Base-by-base conservation (phyloP, 1,140 invertebrate species). In the Metopolophium dirhodum region DNA sequence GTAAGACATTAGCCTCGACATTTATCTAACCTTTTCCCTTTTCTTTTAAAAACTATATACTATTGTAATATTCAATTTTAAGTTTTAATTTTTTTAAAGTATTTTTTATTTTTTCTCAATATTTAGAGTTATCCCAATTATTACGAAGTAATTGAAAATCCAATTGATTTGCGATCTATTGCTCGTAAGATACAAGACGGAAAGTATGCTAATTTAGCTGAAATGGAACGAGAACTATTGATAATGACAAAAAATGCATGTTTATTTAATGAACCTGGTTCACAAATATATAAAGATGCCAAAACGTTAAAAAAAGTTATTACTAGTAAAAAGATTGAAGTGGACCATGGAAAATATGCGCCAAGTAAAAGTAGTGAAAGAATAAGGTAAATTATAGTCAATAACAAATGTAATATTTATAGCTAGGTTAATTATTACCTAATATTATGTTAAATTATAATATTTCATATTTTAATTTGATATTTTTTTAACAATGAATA, bases 181-280 rank as follows among this genome's bases (percentile, higher is more conserved):
- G 98, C 98, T 1, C 96, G 96, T 51, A 99, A 98, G 95, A 98
- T 99, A 92, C 98, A 99, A 96, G 96, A 97, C 94, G 97, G 96
- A 92, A 97, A 97, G 87, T 99, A 99, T 94, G 95, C 96, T 3
- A 96, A 95, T 94, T 95, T 99, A 23, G 95, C 96, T 88, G 98
- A 99, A 86, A 96, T 99, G 96, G 98, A 99, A 95, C 97, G 97
- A 93, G 99, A 99, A 96, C 95, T 99, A 18, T 95, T 97, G 94
- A 95, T 98, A 37, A 98, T 99, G 97, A 97, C 98, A 68, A 97
- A 97, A 94, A 99, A 99, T 96, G 99, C 99, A 0, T 99, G 98
- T 95, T 96, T 97, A 11, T 99, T 99, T 95, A 99, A 99, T 95
- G 99, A 99, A 95, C 98, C 99, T 0, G 98, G 98, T 0, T 99